Conservation (phyloP, 2,113 vertebrate species). For the Notothenia rossii region DNA sequence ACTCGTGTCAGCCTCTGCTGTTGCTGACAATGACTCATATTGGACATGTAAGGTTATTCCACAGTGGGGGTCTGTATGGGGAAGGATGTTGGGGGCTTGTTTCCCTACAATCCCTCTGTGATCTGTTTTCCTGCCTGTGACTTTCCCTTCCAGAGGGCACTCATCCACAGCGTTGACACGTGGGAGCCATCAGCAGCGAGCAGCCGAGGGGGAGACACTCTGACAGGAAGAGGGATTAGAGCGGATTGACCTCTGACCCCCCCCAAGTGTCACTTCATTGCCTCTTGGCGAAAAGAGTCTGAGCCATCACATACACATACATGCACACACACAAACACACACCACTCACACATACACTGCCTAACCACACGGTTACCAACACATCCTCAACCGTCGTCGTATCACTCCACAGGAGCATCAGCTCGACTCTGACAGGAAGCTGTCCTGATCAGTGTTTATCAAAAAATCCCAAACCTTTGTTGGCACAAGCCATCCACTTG, state of each 20-base stretch:
- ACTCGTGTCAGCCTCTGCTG: slow-evolving; percentile 59
- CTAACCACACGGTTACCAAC: slow-evolving; percentile 15
- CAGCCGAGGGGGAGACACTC: slow-evolving; percentile 74
- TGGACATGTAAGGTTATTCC: slow-evolving; percentile 64
- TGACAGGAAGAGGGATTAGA: slow-evolving; percentile 87
- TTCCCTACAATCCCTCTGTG: slow-evolving; percentile 55
- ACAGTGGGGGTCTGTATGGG: slow-evolving; percentile 39
- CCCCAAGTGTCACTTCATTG: slow-evolving; percentile 77
- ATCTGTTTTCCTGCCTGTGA: slow-evolving; percentile 74
- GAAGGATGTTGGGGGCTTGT: slow-evolving; percentile 42
- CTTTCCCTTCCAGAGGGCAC: slow-evolving; percentile 75
- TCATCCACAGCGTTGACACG: slow-evolving; percentile 75
- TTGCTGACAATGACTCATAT: slow-evolving; percentile 63
- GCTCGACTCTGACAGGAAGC: slow-evolving; percentile 11
- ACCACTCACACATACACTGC: slow-evolving; percentile 15
- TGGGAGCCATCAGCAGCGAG: slow-evolving; percentile 78
- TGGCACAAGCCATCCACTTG: slow-evolving; percentile 99
- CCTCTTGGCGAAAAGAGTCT: slow-evolving; percentile 69
- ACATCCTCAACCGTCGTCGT: slow-evolving; percentile 31
- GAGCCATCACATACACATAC: slow-evolving; percentile 35
- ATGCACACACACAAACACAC: slow-evolving; percentile 6
- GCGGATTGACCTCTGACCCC: slow-evolving; percentile 80
- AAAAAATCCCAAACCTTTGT: slow-evolving; percentile 91
- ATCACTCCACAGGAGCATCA: not conserved
- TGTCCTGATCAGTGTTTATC: slow-evolving; percentile 47